Evolutionary conservation across 2,888 invertebrate species (phyloP).

Genomic region (Oeneis ivallda): DNA sequence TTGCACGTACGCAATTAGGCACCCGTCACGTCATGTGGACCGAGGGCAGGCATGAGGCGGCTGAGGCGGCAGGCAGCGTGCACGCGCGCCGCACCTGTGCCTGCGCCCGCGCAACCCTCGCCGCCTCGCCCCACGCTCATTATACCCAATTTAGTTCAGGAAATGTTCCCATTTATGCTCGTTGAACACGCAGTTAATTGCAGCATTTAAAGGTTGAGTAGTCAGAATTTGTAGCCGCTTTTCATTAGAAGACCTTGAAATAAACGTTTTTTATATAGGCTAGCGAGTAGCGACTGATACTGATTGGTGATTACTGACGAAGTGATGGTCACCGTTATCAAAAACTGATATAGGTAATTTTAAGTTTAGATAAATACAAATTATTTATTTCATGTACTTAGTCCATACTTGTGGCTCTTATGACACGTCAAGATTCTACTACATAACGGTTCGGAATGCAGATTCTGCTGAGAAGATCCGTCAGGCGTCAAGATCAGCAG

Average conservation of each 20-base stretch:
- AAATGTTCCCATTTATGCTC: slow-evolving; percentile 70
- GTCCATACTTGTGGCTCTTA: too few species aligned
- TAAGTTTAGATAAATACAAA: too few species aligned
- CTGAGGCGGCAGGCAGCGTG: too few species aligned
- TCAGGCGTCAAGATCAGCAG: too few species aligned
- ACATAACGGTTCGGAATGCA: too few species aligned
- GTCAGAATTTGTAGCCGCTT: slow-evolving; percentile 36
- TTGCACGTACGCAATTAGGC: slow-evolving; percentile 58
- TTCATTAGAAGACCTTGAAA: slow-evolving; percentile 30
- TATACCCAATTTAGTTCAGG: slow-evolving; percentile 71
- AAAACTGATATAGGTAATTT: too few species aligned
- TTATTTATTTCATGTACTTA: too few species aligned
- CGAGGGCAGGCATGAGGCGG: slow-evolving; percentile 2
- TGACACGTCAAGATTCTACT: too few species aligned
- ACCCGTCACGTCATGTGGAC: slow-evolving; percentile 41
- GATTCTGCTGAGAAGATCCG: too few species aligned
- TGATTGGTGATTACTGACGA: background rate
- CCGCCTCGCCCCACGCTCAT: slow-evolving; percentile 56
- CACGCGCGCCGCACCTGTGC: slow-evolving; percentile 73
- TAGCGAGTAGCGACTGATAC: too few species aligned
- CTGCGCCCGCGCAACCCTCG: slow-evolving; percentile 60
- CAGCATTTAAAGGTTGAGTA: slow-evolving; percentile 54
- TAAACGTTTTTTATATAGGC: slow-evolving; percentile 8
- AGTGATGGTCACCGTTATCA: background rate
- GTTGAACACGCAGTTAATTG: slow-evolving; percentile 65